Conservation (phyloP, 2,888 invertebrate genomes). For the Ariolimax columbianus region DNA sequence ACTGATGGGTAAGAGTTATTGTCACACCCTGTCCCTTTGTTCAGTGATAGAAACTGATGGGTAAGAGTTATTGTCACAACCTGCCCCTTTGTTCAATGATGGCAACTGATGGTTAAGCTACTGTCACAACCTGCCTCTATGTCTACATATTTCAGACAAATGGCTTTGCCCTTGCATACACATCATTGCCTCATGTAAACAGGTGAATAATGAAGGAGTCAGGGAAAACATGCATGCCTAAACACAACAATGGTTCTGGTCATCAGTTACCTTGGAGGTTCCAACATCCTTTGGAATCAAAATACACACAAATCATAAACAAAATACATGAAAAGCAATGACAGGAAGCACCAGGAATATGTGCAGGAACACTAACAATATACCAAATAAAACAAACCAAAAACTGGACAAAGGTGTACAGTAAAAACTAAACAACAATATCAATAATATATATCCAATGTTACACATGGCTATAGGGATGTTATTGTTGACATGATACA, state of each 20-base stretch:
- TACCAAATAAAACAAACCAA: constrained; percentile 13
- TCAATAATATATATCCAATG: no score
- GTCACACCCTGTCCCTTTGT: no score
- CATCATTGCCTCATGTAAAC: background rate
- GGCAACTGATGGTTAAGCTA: no score
- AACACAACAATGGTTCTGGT: background rate
- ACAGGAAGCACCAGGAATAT: background rate
- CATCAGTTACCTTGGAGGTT: constrained; percentile 40
- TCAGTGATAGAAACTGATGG: no score
- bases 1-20: no score
- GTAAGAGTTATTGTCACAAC: no score
- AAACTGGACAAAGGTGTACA: background rate
- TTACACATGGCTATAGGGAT: no score
- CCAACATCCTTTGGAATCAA: constrained; percentile 38
- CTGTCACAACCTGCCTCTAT: no score
- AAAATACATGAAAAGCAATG: constrained; percentile 22
- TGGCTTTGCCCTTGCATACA: background rate
- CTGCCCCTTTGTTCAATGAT: no score
- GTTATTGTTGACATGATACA: no score
- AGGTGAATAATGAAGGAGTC: background rate
- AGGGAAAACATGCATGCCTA: constrained; percentile 10
- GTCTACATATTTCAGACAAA: background rate
- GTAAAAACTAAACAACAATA: background rate
- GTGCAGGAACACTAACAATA: constrained; percentile 10
- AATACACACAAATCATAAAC: constrained; percentile 20